phyloP scores from a whole-genome alignment of 2,113 vertebrate species.

The Aplodontia rufa region DNA sequence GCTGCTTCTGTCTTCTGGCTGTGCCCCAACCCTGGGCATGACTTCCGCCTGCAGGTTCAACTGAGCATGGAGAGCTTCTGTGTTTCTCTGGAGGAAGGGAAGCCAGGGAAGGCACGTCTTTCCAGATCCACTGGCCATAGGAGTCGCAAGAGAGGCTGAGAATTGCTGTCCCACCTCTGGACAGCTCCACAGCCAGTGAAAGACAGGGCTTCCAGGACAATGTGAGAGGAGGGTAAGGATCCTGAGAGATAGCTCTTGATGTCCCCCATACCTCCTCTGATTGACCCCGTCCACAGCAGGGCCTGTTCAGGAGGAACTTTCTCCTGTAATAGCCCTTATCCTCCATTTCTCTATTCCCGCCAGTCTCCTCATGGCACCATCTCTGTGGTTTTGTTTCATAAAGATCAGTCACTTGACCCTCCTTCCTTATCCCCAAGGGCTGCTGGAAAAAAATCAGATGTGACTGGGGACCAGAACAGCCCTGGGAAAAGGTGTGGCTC shows the following conservation, averaged over 20 bases:
- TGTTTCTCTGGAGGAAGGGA: not conserved
- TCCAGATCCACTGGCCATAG: not conserved
- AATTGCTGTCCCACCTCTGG: rapidly evolving
- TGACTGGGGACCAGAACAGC: rapidly evolving
- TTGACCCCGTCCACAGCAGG: too few species aligned
- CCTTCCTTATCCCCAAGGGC: not conserved
- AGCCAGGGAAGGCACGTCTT: rapidly evolving
- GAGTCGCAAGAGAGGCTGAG: not conserved
- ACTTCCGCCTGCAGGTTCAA: rapidly evolving
- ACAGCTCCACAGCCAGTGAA: not conserved
- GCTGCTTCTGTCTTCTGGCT: not conserved
- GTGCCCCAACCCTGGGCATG: not conserved
- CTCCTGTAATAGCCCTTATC: not conserved
- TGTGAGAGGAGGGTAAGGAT: not conserved
- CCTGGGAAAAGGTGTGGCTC: not conserved
- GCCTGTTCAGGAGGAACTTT: too few species aligned
- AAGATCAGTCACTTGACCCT: too few species aligned
- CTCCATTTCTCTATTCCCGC: not conserved
- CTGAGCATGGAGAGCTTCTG: not conserved
- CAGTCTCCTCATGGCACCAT: not conserved
- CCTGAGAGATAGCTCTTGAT: rapidly evolving
- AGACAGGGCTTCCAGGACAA: too few species aligned
- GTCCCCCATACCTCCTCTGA: rapidly evolving
- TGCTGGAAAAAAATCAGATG: not conserved
- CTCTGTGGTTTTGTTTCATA: not conserved